These are phyloP conservation scores for Clepsis dumicolana DNA, from an alignment of 2,888 invertebrate species.

Conservation along the genomic window DNA sequence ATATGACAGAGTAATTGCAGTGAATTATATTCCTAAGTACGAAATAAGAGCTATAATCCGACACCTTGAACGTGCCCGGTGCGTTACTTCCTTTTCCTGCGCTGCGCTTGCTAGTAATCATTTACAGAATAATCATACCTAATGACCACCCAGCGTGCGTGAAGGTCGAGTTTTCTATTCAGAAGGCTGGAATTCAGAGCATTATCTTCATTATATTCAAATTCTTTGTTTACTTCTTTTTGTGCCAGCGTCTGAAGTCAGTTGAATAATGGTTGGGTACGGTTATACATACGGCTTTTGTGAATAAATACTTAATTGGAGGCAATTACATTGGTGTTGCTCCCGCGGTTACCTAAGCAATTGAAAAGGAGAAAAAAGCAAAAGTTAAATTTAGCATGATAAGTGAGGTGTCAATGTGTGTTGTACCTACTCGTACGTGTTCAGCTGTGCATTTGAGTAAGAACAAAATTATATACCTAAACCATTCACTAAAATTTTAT, in stretches of 20 bases:
- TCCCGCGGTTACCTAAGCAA: not conserved
- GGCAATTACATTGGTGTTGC: constrained; percentile 19
- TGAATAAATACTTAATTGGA: constrained; percentile 27
- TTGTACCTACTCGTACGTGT: not conserved
- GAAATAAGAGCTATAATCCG: constrained; percentile 57
- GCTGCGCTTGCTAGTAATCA: constrained; percentile 55
- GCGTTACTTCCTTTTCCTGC: constrained; percentile 78
- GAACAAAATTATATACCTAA: no score
- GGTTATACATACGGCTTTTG: constrained; percentile 1
- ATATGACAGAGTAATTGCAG: constrained; percentile 47
- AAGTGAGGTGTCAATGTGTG: no score
- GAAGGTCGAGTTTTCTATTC: constrained; percentile 68
- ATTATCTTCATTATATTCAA: constrained; percentile 18
- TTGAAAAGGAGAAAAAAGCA: not conserved
- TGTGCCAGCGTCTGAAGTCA: not conserved
- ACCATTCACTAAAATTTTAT: no score
- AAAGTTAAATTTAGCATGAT: not conserved
- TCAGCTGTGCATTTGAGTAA: no score
- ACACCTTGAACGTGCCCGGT: constrained; percentile 67
- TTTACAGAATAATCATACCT: constrained; percentile 57
- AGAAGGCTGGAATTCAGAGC: constrained; percentile 52
- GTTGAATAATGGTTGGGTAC: constrained; percentile 10
- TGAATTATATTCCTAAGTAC: constrained; percentile 49
- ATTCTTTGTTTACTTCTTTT: constrained; percentile 17
- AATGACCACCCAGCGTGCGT: constrained; percentile 56